Evolutionary conservation across 2,113 vertebrate genomes (phyloP), one percentile per base, ranked within the genome.

Genomic region (Vidua macroura): DNA sequence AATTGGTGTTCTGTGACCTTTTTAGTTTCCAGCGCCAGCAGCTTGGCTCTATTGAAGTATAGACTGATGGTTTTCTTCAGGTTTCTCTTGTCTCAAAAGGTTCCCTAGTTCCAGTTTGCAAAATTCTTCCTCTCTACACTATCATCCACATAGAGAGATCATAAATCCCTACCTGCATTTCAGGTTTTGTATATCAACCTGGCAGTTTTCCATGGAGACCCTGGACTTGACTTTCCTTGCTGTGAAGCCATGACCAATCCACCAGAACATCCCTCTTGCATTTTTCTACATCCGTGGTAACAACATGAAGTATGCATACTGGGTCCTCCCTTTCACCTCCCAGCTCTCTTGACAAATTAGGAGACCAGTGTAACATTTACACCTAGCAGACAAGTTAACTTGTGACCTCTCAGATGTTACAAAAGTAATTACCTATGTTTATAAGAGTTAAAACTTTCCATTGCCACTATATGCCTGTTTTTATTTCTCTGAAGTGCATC

Each of bases 281-380:
- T 13, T 70, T 82, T 51, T 22, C 30, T 62, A 2, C 2, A 10
- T n/a, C 28, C 27, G 22, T 76, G 62, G 43, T 6, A 80, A 30
- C 16, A 64, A 18, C 9, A 37, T 3, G 4, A 73, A 56, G 9
- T 52, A 25, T 2, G 0, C 5, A 14, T 70, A 2, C 25, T 55
- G 35, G 16, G 8, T 62, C 35, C 13, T 83, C 7, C 20, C 11
- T 25, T 59, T 24, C 11, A 51, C 12, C 6, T 76, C 7, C 44
- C 14, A 76, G 3, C 13, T 68, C 13, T 76, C 31, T 28, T 48
- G 48, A 27, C 14, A 9, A 30, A 7, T 24, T 66, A 49, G 37
- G 39, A 79, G 43, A 86, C 5, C 2, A 6, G 1, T 30, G 49
- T 64, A 62, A 48, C 7, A 6, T 83, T 91, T 86, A 53, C 4